These are phyloP conservation scores for Cyclophora punctaria DNA, from an alignment of 2,888 invertebrate species.

Conservation along the genomic window DNA sequence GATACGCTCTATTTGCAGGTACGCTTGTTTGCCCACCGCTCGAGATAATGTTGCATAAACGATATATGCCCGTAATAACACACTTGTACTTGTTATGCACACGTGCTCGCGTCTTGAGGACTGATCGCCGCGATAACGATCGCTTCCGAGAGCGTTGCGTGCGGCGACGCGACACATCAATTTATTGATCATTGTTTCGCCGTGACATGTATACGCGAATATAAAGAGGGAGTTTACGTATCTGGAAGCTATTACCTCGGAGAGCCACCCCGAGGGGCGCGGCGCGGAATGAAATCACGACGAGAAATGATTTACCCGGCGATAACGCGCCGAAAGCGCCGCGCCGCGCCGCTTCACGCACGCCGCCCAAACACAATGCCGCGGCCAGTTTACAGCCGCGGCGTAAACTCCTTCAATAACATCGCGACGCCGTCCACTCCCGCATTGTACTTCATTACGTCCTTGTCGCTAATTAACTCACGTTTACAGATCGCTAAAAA, in stretches of 20 bases:
- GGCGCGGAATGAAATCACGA: constrained; percentile 62
- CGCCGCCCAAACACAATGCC: constrained; percentile 45
- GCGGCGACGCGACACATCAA: constrained; percentile 43
- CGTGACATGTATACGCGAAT: constrained; percentile 50
- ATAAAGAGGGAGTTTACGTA: constrained; percentile 38
- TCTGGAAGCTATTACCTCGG: constrained; percentile 58
- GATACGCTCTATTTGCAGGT: constrained; percentile 64
- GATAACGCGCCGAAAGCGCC: constrained; percentile 45
- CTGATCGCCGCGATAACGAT: background rate
- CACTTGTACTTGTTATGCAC: constrained; percentile 25
- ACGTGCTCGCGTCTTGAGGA: constrained; percentile 8
- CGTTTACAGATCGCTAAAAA: constrained; percentile 18
- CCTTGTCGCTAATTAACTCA: constrained; percentile 21
- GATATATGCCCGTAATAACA: constrained; percentile 32
- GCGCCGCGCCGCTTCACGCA: constrained; percentile 46
- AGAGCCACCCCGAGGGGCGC: constrained; percentile 39
- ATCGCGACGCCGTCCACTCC: constrained; percentile 19
- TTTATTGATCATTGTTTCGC: constrained; percentile 57
- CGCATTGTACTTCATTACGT: constrained; percentile 18
- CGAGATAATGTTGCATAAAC: constrained; percentile 66
- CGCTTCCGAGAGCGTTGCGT: constrained; percentile 23
- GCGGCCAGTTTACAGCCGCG: constrained; percentile 28
- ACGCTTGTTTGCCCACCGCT: constrained; percentile 57
- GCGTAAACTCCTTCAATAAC: constrained; percentile 32
- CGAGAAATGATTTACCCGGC: constrained; percentile 60